Evolutionary conservation across 2,888 invertebrate species (phyloP).

Genomic region (Parelbella ahira): DNA sequence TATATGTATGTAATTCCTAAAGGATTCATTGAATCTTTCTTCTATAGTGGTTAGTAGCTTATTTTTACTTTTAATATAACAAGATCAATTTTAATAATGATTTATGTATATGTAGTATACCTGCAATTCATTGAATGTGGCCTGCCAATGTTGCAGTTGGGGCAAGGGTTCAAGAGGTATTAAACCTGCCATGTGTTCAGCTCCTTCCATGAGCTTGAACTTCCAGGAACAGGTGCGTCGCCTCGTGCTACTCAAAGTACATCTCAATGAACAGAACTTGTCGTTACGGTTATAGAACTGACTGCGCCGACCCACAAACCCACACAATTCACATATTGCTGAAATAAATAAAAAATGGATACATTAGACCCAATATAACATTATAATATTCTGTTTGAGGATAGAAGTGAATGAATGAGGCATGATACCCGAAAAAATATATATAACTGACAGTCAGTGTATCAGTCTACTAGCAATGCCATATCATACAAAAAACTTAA

Average conservation of each 20-base stretch:
- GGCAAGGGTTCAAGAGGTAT: constrained; percentile 74
- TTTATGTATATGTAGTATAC: constrained; percentile 37
- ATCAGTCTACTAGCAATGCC: too few relatives aligned
- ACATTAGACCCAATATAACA: too few relatives aligned
- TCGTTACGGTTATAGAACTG: constrained; percentile 65
- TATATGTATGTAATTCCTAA: too few relatives aligned
- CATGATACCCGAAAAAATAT: too few relatives aligned
- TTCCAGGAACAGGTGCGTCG: constrained; percentile 57
- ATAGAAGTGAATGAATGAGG: too few relatives aligned
- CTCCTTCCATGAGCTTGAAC: constrained; percentile 70
- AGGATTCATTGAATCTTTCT: too few relatives aligned
- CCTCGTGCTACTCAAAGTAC: constrained; percentile 50
- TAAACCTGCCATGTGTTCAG: constrained; percentile 72
- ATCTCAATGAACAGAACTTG: constrained; percentile 66
- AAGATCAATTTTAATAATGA: too few relatives aligned
- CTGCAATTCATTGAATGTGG: constrained; percentile 61
- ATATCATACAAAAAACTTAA: too few relatives aligned
- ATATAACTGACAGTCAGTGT: too few relatives aligned
- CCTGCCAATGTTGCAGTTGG: constrained; percentile 71
- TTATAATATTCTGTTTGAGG: too few relatives aligned
- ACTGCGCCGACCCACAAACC: constrained; percentile 61
- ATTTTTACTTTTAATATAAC: too few relatives aligned
- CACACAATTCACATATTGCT: constrained; percentile 75
- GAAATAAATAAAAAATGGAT: constrained; percentile 24
- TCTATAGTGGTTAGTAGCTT: too few relatives aligned